Conservation (phyloP, 1,140 invertebrate genomes). For the Pantala flavescens region DNA sequence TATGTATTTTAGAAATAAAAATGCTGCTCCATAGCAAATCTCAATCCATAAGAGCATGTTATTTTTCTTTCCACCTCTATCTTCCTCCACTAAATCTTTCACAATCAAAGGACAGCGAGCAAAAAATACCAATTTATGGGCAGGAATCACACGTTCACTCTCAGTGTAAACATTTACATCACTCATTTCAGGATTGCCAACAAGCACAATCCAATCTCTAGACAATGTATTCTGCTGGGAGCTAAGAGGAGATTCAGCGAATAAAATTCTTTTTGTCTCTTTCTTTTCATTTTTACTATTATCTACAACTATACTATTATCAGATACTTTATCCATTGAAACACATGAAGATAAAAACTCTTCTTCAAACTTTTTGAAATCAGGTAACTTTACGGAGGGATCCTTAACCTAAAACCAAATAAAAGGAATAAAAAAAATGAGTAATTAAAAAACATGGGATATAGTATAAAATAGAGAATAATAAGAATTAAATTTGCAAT, state of each 20-base stretch:
- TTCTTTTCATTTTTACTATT: neutral
- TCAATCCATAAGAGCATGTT: slow-evolving; percentile 31
- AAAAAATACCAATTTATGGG: slow-evolving; percentile 36
- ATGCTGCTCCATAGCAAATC: slow-evolving; percentile 28
- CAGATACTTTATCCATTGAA: no score
- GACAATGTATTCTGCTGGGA: neutral
- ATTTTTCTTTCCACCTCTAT: slow-evolving; percentile 23
- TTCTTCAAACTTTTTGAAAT: no score
- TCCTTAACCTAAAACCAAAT: no score
- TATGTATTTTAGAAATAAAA: slow-evolving; percentile 36
- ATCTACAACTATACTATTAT: no score
- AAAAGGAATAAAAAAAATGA: no score
- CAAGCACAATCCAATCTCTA: slow-evolving; percentile 30
- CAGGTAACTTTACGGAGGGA: no score
- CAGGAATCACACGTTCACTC: slow-evolving; percentile 31
- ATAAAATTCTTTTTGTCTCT: neutral
- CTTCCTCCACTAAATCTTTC: slow-evolving; percentile 29
- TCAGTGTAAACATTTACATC: slow-evolving; percentile 35
- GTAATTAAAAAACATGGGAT: no score
- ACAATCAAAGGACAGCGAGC: slow-evolving; percentile 35
- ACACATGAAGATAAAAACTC: no score
- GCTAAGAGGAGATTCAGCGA: neutral
- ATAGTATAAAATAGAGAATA: no score
- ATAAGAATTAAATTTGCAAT: neutral
- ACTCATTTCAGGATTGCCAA: slow-evolving; percentile 34